These are phyloP conservation scores for Bacillus rossius DNA, from an alignment of 1,140 invertebrate species.

Conservation along the genomic window DNA sequence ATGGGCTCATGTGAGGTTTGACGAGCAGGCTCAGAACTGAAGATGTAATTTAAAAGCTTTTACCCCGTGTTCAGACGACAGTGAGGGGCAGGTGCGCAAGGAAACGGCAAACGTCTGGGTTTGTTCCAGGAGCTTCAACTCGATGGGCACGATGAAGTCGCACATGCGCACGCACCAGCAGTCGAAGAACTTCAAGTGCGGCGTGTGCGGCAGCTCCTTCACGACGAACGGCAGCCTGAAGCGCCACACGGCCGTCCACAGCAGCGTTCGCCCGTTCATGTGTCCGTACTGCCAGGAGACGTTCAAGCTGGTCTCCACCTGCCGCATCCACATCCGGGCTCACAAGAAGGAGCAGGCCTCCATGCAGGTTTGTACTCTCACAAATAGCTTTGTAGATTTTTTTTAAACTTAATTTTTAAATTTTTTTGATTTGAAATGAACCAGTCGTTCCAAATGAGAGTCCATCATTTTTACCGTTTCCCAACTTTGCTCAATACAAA, in stretches of 20 bases:
- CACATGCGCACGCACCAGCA: slow-evolving; percentile 54
- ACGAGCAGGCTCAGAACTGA: no score
- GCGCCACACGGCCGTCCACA: slow-evolving; percentile 52
- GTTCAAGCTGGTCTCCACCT: slow-evolving; percentile 61
- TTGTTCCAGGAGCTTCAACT: slow-evolving; percentile 47
- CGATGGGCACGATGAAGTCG: slow-evolving; percentile 57
- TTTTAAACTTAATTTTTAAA: slow-evolving; percentile 1
- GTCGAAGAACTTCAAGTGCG: slow-evolving; percentile 41
- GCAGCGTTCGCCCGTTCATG: slow-evolving; percentile 55
- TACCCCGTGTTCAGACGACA: no score
- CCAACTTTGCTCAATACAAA: no score
- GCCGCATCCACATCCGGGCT: slow-evolving; percentile 64
- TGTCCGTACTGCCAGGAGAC: slow-evolving; percentile 68
- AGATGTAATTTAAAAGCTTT: no score
- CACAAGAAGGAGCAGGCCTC: slow-evolving; percentile 53
- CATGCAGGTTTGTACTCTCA: slow-evolving; percentile 15
- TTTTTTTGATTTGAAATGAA: background rate
- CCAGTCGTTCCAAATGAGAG: no score
- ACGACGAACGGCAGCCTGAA: slow-evolving; percentile 59
- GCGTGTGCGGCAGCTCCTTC: slow-evolving; percentile 47
- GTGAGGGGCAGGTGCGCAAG: no score
- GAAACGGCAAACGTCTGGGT: no score
- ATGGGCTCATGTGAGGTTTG: no score
- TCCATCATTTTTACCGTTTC: no score
- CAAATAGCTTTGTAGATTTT: background rate